A percentile compares a stretch with the other conserved stretches of the same genome.
These are phyloP conservation scores for Lottia gigantea DNA, from an alignment of 2,888 invertebrate species.

Conservation along the genomic window DNA sequence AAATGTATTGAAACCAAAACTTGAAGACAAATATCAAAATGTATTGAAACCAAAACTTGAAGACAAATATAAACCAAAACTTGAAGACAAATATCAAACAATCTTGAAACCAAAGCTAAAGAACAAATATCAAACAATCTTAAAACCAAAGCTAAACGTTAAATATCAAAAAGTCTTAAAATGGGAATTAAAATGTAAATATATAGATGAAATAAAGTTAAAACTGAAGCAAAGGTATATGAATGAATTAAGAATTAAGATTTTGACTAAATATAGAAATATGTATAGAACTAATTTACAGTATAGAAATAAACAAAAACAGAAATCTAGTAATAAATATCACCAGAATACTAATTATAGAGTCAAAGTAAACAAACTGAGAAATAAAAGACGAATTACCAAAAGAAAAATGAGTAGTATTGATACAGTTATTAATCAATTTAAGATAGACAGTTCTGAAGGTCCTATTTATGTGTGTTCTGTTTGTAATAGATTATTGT, in stretches of 20 bases:
- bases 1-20: background rate
- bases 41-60: background rate
- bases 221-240: background rate
- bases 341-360: background rate
- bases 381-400: background rate
- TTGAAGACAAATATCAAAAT: background rate
- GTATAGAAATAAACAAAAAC: background rate
- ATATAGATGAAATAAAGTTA: background rate
- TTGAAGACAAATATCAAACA: background rate
- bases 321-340: background rate
- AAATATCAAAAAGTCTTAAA: background rate
- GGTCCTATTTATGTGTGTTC: too few species aligned
- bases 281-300: background rate
- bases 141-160: background rate
- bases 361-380: background rate
- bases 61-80: background rate
- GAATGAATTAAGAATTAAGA: background rate
- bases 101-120: background rate
- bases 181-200: background rate
- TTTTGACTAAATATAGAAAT: background rate
- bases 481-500: too few species aligned
- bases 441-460: too few species aligned
- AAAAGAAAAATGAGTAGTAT: too few species aligned
- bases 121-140: background rate
- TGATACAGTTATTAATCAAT: too few species aligned